Evolutionary conservation across 2,888 invertebrate genomes (phyloP).

Genomic region (Acanthosepion esculentum): DNA sequence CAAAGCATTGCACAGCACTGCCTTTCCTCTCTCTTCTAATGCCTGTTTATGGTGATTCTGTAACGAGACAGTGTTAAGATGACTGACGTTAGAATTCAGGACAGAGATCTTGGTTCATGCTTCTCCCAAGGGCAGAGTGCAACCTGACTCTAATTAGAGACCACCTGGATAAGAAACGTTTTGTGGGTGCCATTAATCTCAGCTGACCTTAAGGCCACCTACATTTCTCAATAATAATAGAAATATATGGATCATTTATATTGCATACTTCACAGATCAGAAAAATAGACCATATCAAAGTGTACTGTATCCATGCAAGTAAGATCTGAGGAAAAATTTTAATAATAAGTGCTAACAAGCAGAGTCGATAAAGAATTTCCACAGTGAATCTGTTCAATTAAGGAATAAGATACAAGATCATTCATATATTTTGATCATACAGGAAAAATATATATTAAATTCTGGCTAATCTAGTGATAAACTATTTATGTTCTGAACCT

Average conservation of each 20-base stretch:
- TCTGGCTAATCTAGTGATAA: background rate
- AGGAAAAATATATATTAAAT: background rate
- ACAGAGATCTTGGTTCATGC: background rate
- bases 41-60: background rate
- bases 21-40: background rate
- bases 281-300: background rate
- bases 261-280: background rate
- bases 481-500: background rate
- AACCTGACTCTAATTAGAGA: background rate
- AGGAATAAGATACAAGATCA: too few species aligned
- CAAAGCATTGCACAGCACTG: background rate
- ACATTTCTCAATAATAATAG: slow-evolving; percentile 4
- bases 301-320: too few species aligned
- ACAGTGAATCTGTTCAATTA: too few species aligned
- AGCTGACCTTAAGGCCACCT: background rate
- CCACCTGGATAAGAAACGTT: background rate
- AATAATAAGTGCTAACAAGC: too few species aligned
- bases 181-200: background rate
- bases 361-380: too few species aligned
- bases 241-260: background rate
- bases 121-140: background rate
- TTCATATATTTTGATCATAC: too few species aligned
- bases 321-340: too few species aligned
- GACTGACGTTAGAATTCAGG: background rate
- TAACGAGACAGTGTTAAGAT: background rate